Base-by-base conservation (phyloP, 2,113 vertebrate genomes). In the Albula goreensis region DNA sequence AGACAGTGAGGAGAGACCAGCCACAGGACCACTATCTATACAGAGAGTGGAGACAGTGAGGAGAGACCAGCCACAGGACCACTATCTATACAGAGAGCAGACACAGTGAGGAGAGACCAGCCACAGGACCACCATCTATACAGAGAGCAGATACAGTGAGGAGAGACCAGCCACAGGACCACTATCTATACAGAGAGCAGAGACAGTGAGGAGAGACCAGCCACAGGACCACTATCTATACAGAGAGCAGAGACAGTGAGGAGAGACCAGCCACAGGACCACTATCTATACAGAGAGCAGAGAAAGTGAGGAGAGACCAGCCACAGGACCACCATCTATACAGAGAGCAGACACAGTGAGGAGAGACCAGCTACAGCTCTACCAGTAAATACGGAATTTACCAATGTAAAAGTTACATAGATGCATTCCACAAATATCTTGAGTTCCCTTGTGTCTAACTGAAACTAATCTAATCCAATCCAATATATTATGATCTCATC, bases 271-370 rank as follows among this genome's bases (percentile, higher is more conserved):
- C 17, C 1, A 60, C 57, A 60, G 6, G 10, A 60, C 56, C 56
- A 60, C 6, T 60, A 13, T 60, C 56, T 60, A n/a, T n/a, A n/a
- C n/a, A n/a, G n/a, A n/a, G n/a, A n/a, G n/a, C n/a, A n/a, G n/a
- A n/a, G n/a, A n/a, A n/a, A n/a, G 56, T 60, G 3, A 15, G 0
- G 60, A 63, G 60, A 63, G n/a, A 78, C 31, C 74, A 78, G 74
- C 12, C 6, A 63, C 87, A 96, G 92, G 5, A 92, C 91, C 90
- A 95, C 86, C 87, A 88, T 93, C 96, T 97, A 91, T 63, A n/a
- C n/a, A 84, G 83, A 56, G 88, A 90, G 85, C 70, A 77, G 70
- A 10, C 5, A 13, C 70, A 77, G 25, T 15, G 91, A 89, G 81
- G 77, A 87, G 56, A 89, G 51, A 85, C 87, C 57, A 63, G 70